Evolutionary conservation across 2,888 invertebrate genomes (phyloP).

Genomic region (Eupithecia tripunctaria): DNA sequence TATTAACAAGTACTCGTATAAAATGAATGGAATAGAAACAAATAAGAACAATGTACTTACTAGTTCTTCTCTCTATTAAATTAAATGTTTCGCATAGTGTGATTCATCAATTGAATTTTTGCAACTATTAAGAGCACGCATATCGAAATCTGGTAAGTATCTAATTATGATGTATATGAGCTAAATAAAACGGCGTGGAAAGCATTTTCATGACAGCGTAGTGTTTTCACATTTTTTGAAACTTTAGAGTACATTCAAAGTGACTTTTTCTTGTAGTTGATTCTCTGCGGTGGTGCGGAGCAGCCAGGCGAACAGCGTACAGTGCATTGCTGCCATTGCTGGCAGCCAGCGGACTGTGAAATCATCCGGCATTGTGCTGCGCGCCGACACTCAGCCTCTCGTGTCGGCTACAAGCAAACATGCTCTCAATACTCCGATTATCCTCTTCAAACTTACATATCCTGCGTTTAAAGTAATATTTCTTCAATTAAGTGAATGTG

Average conservation of each 20-base stretch:
- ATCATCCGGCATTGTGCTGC: slow-evolving; percentile 67
- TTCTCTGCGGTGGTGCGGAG: slow-evolving; percentile 71
- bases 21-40: neutral
- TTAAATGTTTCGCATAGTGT: too few species aligned
- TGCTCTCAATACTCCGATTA: slow-evolving; percentile 58
- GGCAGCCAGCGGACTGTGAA: slow-evolving; percentile 71
- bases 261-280: slow-evolving; percentile 49
- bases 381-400: slow-evolving; percentile 67
- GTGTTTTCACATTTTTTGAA: neutral
- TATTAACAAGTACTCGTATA: slow-evolving; percentile 7
- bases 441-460: slow-evolving; percentile 54
- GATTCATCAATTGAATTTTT: too few species aligned
- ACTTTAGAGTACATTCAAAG: slow-evolving; percentile 9
- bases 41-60: too few species aligned
- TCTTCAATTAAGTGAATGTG: slow-evolving; percentile 31
- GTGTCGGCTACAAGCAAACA: slow-evolving; percentile 48
- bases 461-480: slow-evolving; percentile 37
- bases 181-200: too few species aligned
- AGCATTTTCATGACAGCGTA: too few species aligned
- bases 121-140: too few species aligned
- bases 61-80: too few species aligned
- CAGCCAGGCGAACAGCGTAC: slow-evolving; percentile 62
- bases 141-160: too few species aligned
- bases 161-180: too few species aligned
- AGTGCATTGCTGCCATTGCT: slow-evolving; percentile 53